Conservation (phyloP, 2,888 invertebrate genomes). For the Buathra laborator region DNA sequence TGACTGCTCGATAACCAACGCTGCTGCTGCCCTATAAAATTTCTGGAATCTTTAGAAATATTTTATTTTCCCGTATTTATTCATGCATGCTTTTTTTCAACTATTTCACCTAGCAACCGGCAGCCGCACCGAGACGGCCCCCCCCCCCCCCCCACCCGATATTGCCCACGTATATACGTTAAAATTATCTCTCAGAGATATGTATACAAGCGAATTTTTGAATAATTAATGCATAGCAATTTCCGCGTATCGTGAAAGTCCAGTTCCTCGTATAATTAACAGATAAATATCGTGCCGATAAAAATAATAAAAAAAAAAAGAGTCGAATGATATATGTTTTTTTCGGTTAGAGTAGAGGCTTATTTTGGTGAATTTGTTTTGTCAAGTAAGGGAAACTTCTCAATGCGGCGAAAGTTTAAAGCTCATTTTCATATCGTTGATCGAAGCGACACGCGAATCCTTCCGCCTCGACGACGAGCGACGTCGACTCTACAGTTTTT, state of each 20-base stretch:
- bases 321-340: neutral
- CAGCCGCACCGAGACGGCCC: slow-evolving; percentile 10
- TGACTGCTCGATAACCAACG: neutral
- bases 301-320: slow-evolving; percentile 23
- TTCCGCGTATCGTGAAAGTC: neutral
- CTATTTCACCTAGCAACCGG: slow-evolving; percentile 66
- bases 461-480: neutral
- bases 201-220: slow-evolving; percentile 23
- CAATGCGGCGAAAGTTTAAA: slow-evolving; percentile 7
- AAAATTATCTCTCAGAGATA: neutral
- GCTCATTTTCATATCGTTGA: slow-evolving; percentile 12
- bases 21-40: neutral
- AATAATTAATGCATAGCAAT: slow-evolving; percentile 28
- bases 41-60: neutral
- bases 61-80: neutral
- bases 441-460: slow-evolving; percentile 2
- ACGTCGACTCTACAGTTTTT: neutral
- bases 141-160: neutral
- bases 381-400: neutral
- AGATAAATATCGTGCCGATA: neutral
- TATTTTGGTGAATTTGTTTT: too few relatives aligned
- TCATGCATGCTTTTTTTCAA: slow-evolving; percentile 8
- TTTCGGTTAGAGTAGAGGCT: too few relatives aligned
- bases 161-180: slow-evolving; percentile 38
- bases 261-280: neutral